Conservation (phyloP, 53 echinoderm and acorn worm genomes). For the Hippasteria phrygiana region DNA sequence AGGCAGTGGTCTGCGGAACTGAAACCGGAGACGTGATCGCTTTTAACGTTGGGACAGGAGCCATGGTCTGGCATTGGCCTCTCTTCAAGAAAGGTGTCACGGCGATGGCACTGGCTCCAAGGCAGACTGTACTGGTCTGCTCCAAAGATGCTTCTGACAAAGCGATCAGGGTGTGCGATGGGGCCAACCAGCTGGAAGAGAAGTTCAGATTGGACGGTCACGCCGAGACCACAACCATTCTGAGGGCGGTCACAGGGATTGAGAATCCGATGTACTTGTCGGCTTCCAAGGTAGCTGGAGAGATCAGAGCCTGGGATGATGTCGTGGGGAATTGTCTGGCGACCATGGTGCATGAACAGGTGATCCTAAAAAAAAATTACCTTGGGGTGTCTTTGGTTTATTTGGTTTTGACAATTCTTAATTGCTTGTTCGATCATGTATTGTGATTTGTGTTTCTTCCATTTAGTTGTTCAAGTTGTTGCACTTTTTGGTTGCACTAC, state of each 20-base stretch:
- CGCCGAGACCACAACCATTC: slow-evolving; percentile 21
- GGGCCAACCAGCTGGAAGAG: slow-evolving; percentile 35
- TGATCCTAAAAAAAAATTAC: not conserved
- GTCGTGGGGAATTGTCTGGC: slow-evolving; percentile 69
- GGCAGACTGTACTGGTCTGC: slow-evolving; percentile 37
- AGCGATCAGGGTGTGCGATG: slow-evolving; percentile 49
- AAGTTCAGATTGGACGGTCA: slow-evolving; percentile 41
- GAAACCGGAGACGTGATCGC: slow-evolving; percentile 37
- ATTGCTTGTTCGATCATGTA: too few species aligned
- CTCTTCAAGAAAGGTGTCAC: slow-evolving; percentile 48
- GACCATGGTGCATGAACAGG: slow-evolving; percentile 53
- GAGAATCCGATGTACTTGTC: slow-evolving; percentile 55
- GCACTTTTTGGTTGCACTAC: too few species aligned
- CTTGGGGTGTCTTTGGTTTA: too few species aligned
- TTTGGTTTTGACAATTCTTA: too few species aligned
- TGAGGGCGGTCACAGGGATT: not conserved
- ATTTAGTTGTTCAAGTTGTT: too few species aligned
- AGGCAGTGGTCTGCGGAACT: slow-evolving; percentile 39
- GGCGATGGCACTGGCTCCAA: slow-evolving; percentile 28
- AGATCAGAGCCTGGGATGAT: slow-evolving; percentile 72
- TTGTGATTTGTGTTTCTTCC: too few species aligned
- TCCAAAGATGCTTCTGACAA: slow-evolving; percentile 33
- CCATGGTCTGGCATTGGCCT: slow-evolving; percentile 27
- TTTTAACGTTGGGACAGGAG: slow-evolving; percentile 26
- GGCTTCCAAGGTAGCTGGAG: slow-evolving; percentile 60